Evolutionary conservation across 2,797 vertebrate genomes (phyloP).

Genomic region (Coregonus sp.): DNA sequence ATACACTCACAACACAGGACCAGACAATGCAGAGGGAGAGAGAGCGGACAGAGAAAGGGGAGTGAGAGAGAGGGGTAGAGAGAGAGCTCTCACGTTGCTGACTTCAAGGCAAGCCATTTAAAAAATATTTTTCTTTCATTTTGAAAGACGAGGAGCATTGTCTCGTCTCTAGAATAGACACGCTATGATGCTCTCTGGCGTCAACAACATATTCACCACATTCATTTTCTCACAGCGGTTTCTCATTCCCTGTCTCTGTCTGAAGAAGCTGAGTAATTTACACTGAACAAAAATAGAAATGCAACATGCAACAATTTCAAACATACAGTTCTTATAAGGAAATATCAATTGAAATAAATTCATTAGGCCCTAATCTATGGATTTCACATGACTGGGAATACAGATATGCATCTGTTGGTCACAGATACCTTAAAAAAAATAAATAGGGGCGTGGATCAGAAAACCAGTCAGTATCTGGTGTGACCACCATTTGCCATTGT

Average conservation of each 20-base stretch:
- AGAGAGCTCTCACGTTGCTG: not conserved
- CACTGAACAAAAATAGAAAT: too few relatives aligned
- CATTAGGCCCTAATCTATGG: too few relatives aligned
- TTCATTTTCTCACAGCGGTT: not conserved
- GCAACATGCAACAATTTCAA: too few relatives aligned
- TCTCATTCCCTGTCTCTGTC: not conserved
- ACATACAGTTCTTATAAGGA: too few relatives aligned
- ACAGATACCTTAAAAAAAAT: too few relatives aligned
- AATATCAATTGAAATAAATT: too few relatives aligned
- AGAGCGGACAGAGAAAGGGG: too few relatives aligned
- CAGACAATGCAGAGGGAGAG: not conserved
- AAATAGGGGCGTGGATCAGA: too few relatives aligned
- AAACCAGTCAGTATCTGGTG: too few relatives aligned
- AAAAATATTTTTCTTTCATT: not conserved
- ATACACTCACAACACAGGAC: not conserved
- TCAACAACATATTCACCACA: not conserved
- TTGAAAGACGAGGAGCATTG: not conserved
- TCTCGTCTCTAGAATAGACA: not conserved
- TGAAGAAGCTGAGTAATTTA: not conserved
- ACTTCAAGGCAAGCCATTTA: not conserved
- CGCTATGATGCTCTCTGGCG: not conserved
- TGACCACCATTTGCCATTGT: too few relatives aligned
- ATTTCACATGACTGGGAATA: too few relatives aligned
- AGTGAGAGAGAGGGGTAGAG: not conserved
- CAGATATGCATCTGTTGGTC: too few relatives aligned